Percentiles rank a stretch among this genome's conserved stretches.
These are phyloP conservation scores for Deilephila porcellus DNA, from an alignment of 2,888 invertebrate species.

Conservation along the genomic window DNA sequence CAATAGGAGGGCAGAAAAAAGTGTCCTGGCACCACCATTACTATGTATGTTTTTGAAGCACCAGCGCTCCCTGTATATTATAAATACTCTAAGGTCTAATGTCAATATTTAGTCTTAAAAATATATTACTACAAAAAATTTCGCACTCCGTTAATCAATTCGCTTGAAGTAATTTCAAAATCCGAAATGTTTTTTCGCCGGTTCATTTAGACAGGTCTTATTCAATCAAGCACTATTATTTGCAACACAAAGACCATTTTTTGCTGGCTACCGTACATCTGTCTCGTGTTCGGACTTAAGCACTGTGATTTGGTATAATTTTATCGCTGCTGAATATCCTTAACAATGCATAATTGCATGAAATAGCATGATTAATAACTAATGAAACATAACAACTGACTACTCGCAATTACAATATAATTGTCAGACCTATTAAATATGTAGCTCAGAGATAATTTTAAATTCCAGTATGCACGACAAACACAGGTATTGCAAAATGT, in stretches of 20 bases:
- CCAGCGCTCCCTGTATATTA: no score
- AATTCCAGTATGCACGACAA: not conserved
- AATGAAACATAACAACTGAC: not conserved
- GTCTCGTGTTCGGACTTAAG: not conserved
- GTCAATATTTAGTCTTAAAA: not conserved
- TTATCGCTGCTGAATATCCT: not conserved
- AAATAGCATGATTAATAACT: not conserved
- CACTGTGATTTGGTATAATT: conserved; percentile 2
- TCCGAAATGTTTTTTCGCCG: conserved; percentile 2
- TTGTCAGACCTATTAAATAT: not conserved
- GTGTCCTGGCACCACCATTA: no score
- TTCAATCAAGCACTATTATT: conserved; percentile 13
- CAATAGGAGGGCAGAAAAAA: no score
- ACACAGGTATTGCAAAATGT: not conserved
- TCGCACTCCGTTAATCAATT: conserved; percentile 11
- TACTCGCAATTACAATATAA: not conserved
- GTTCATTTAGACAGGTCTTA: not conserved
- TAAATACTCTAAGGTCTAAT: not conserved
- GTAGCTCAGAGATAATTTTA: not conserved
- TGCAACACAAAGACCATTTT: not conserved
- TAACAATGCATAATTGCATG: not conserved
- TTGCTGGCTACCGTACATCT: not conserved
- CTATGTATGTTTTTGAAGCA: no score
- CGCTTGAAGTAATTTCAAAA: conserved; percentile 19
- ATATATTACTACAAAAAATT: not conserved